Percentiles rank a stretch among this genome's conserved stretches.
Evolutionary conservation across 2,888 invertebrate genomes (phyloP).

Genomic region (Brachynemurus nebulosus): DNA sequence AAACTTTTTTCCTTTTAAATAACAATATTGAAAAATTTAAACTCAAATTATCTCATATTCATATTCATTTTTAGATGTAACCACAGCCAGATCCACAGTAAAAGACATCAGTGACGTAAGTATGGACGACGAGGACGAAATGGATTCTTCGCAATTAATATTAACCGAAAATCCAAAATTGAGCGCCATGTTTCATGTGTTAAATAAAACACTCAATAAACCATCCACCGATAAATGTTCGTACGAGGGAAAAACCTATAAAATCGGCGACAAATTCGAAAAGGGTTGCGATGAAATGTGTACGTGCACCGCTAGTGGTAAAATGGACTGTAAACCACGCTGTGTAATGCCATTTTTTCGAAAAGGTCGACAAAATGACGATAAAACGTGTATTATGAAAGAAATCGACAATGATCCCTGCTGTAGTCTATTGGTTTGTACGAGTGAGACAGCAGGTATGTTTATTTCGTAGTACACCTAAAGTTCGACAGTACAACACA

Average conservation of each 20-base stretch:
- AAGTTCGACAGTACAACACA: too few relatives aligned
- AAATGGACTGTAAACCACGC: constrained; percentile 53
- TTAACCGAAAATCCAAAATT: constrained; percentile 11
- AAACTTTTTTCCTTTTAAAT: too few relatives aligned
- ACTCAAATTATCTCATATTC: too few relatives aligned
- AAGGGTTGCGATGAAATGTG: constrained; percentile 67
- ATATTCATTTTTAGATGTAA: constrained; percentile 30
- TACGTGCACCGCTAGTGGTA: constrained; percentile 49
- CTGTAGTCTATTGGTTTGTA: constrained; percentile 55
- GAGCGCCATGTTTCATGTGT: constrained; percentile 12
- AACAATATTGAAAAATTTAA: too few relatives aligned
- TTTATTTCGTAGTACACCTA: too few relatives aligned
- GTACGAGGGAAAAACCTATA: constrained; percentile 34
- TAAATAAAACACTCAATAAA: constrained; percentile 13
- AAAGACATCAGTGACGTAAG: constrained; percentile 66
- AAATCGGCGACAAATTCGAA: constrained; percentile 53
- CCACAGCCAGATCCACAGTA: constrained; percentile 27
- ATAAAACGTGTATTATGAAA: constrained; percentile 59
- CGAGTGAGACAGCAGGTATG: constrained; percentile 36
- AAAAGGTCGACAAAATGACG: constrained; percentile 48
- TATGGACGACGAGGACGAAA: constrained; percentile 48
- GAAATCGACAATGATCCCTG: constrained; percentile 55
- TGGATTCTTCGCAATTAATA: constrained; percentile 11
- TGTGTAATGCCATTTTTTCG: constrained; percentile 57
- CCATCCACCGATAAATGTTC: constrained; percentile 21